phyloP scores from a whole-genome alignment of 2,888 invertebrate species.

The Torymus texanus region DNA sequence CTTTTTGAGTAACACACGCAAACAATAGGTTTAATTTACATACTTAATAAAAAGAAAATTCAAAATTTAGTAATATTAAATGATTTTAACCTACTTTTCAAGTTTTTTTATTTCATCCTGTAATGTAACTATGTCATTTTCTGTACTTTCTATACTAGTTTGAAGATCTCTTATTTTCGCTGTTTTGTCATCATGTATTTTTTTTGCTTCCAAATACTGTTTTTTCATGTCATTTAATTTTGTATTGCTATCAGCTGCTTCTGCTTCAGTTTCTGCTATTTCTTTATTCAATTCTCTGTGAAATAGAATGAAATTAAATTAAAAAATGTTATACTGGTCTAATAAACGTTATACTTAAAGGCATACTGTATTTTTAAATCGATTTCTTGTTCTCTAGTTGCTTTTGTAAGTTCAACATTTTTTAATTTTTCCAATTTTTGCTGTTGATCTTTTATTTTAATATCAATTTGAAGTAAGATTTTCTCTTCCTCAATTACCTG shows the following conservation, averaged over 20 bases:
- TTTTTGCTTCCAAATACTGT: constrained; percentile 57
- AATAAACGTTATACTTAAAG: constrained; percentile 45
- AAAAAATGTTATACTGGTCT: constrained; percentile 13
- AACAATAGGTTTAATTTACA: constrained; percentile 44
- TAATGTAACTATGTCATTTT: constrained; percentile 68
- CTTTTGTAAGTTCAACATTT: constrained; percentile 59
- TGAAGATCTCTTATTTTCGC: constrained; percentile 60
- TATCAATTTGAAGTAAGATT: constrained; percentile 72
- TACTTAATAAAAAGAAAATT: constrained; percentile 6
- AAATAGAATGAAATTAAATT: constrained; percentile 46
- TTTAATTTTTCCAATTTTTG: constrained; percentile 61
- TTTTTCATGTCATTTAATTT: constrained; percentile 58
- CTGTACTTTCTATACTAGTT: constrained; percentile 66
- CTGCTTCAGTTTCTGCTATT: constrained; percentile 59
- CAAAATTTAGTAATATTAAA: constrained; percentile 13
- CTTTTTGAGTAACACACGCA: no score
- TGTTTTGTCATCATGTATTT: constrained; percentile 58
- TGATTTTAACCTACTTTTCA: constrained; percentile 66
- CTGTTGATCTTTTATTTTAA: constrained; percentile 72
- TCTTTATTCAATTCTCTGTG: constrained; percentile 59
- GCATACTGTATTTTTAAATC: constrained; percentile 75
- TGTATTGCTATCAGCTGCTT: constrained; percentile 57
- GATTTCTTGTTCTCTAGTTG: constrained; percentile 63
- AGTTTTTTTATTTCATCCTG: constrained; percentile 66
- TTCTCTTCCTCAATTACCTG: constrained; percentile 63